Percentiles rank a stretch among this genome's conserved stretches.
Conservation (phyloP, 2,113 vertebrate species). For the Ceuthmochares aereus region DNA sequence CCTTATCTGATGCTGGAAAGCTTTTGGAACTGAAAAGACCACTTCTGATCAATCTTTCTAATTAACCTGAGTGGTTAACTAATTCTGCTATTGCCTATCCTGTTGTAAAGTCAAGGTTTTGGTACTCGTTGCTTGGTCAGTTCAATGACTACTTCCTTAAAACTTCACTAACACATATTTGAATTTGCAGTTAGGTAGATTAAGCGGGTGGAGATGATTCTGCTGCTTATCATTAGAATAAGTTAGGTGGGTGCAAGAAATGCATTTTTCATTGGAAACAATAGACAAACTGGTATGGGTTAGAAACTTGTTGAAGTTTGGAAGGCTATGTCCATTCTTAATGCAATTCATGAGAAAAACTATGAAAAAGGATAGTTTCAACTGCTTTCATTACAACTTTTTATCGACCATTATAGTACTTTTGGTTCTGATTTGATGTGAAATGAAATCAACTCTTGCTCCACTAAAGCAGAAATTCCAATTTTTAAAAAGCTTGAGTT, state of each 20-base stretch:
- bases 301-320: background rate
- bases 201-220: background rate
- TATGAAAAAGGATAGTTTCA: background rate
- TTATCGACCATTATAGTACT: background rate
- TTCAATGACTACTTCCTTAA: background rate
- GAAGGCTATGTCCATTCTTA: background rate
- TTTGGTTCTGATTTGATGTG: background rate
- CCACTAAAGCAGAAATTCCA: background rate
- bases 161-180: background rate
- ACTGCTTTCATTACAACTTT: background rate
- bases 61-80: background rate
- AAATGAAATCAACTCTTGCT: background rate
- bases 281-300: background rate
- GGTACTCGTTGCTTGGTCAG: background rate
- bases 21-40: background rate
- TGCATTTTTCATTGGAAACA: fast-evolving
- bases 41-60: background rate
- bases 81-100: background rate
- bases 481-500: background rate
- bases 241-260: background rate
- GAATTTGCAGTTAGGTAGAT: background rate
- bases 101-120: background rate
- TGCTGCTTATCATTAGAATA: background rate
- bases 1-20: background rate
- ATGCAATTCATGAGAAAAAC: background rate